Base-by-base conservation (phyloP, 1,140 invertebrate genomes). In the Homarus americanus region DNA sequence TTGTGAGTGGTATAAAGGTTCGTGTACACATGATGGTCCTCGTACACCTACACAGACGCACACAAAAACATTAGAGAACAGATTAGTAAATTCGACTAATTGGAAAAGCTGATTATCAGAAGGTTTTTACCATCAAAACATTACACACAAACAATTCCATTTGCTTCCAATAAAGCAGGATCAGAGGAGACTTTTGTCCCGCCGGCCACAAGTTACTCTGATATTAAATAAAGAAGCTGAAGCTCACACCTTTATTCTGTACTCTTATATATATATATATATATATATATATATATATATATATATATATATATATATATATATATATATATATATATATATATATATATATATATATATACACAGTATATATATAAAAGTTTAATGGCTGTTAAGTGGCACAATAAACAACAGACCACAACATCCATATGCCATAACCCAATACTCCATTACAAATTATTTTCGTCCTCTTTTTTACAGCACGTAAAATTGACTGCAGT, bases 281-380 rank as follows among this genome's bases (percentile, higher is more conserved):
- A 44, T 58, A n/a, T 82, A 44, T 79, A 44, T 79, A 44, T 79
- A 44, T 41, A n/a, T 38, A 44, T 40, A 44, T 78, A n/a, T 78
- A n/a, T 78, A 44, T 40, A 32, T 32, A 53, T 53, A 53, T 53
- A 53, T 53, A 53, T 53, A 53, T 53, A 53, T 20, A 58, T 20
- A 58, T 20, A 58, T 20, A 58, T 20, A 58, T 20, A 58, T 20
- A 58, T 32, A 40, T 32, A 40, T 32, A 40, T 32, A 40, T 20
- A 58, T 20, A 58, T 20, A 58, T 20, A 58, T 20, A 58, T 20
- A 58, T 20, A 58, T 20, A 58, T 20, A 58, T 20, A 58, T 20
- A 58, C 17, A 58, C 17, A 58, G n/a, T 20, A 58, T 20, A 58
- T 17, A 58, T 17, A 58, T 17, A 49, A 49, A 49, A 49, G 17